Evolutionary conservation across 2,797 vertebrate genomes (phyloP).

Genomic region (Benthosema pterotum): DNA sequence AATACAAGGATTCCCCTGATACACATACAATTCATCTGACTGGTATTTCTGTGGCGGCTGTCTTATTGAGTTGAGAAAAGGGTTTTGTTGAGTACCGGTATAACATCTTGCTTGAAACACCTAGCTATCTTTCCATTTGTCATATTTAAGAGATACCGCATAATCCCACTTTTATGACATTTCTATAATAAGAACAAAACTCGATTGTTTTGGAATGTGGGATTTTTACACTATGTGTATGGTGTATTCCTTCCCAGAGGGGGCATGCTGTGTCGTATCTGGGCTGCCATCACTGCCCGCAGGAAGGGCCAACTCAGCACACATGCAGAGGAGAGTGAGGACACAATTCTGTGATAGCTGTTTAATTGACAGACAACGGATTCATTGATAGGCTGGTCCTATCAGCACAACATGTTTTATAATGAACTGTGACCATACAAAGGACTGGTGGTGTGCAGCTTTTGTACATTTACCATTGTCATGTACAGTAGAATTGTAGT

Average conservation of each 20-base stretch:
- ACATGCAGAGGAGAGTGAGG: slow-evolving; percentile 62
- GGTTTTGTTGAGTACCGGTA: too few species aligned
- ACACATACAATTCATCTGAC: too few species aligned
- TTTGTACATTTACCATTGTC: neutral
- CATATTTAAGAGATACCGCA: too few species aligned
- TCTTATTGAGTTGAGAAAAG: too few species aligned
- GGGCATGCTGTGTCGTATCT: slow-evolving; percentile 85
- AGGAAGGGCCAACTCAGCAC: slow-evolving; percentile 64
- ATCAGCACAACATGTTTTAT: slow-evolving; percentile 5
- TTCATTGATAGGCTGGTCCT: slow-evolving; percentile 59
- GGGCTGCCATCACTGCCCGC: slow-evolving; percentile 79
- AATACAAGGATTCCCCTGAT: too few species aligned
- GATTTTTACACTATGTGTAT: neutral
- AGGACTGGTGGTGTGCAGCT: slow-evolving; percentile 20
- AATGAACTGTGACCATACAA: slow-evolving; percentile 2
- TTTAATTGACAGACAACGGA: slow-evolving; percentile 24
- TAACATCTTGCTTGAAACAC: too few species aligned
- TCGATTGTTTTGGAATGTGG: too few species aligned
- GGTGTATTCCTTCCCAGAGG: slow-evolving; percentile 73
- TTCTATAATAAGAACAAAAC: too few species aligned
- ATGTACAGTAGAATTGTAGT: neutral
- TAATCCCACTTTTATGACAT: too few species aligned
- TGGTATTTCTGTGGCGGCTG: too few species aligned
- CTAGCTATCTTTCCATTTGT: too few species aligned
- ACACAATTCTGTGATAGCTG: slow-evolving; percentile 59